phyloP scores from a whole-genome alignment of 2,888 invertebrate species.

The Ecdyonurus torrentis region DNA sequence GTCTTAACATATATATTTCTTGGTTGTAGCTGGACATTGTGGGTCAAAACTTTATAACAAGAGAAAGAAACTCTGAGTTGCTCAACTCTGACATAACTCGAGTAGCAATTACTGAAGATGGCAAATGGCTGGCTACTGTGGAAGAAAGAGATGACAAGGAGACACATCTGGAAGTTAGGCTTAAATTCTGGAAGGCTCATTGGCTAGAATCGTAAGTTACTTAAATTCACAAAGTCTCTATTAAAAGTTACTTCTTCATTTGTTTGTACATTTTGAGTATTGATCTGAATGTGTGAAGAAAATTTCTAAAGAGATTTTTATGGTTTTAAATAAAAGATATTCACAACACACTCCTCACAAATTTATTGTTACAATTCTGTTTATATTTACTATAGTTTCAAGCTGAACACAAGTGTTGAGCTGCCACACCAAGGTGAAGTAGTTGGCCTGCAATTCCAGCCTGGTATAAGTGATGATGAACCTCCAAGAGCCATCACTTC shows the following conservation, averaged over 20 bases:
- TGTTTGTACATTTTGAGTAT: too few species aligned
- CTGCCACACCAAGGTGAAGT: conserved; percentile 48
- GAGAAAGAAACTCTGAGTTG: conserved; percentile 38
- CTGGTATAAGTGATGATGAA: conserved; percentile 23
- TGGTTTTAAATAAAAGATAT: not conserved
- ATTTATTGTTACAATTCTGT: too few species aligned
- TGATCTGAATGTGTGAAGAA: too few species aligned
- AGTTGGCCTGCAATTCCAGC: conserved; percentile 41
- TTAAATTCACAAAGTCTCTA: too few species aligned
- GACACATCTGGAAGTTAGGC: conserved; percentile 39
- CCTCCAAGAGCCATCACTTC: conserved; percentile 42
- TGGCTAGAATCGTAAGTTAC: conserved; percentile 9
- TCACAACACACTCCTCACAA: not conserved
- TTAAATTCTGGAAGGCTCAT: conserved; percentile 60
- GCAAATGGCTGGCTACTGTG: conserved; percentile 56
- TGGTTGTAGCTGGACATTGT: conserved; percentile 46
- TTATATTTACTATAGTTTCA: conserved; percentile 42
- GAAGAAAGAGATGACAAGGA: conserved; percentile 41
- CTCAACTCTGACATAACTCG: conserved; percentile 46
- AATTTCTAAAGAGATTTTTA: too few species aligned
- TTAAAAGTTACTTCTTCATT: too few species aligned
- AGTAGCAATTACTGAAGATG: conserved; percentile 45
- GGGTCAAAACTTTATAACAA: conserved; percentile 47
- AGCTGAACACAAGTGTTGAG: conserved; percentile 54
- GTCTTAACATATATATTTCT: conserved; percentile 10